Percentiles rank a stretch among this genome's conserved stretches.
These are phyloP conservation scores for Reticulitermes lucifugus DNA, from an alignment of 2,888 invertebrate genomes.

Conservation along the genomic window DNA sequence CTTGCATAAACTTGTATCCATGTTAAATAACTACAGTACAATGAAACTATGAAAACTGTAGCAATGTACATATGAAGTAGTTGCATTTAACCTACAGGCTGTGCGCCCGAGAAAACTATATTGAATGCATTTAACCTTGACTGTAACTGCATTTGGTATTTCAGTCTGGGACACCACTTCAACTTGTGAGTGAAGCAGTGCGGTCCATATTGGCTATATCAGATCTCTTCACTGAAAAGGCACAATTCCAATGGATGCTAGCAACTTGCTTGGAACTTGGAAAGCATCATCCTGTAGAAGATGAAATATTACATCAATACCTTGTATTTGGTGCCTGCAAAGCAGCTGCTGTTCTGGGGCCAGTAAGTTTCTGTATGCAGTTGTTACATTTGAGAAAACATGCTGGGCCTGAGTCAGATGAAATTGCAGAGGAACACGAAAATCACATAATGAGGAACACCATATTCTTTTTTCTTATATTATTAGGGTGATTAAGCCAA, in stretches of 20 bases:
- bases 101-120: constrained; percentile 59
- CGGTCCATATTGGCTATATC: constrained; percentile 78
- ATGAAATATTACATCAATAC: constrained; percentile 81
- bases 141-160: constrained; percentile 47
- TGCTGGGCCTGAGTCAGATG: too few relatives aligned
- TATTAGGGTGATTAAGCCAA: too few relatives aligned
- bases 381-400: too few relatives aligned
- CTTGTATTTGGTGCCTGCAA: constrained; percentile 76
- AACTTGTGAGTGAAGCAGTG: constrained; percentile 69
- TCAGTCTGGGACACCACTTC: constrained; percentile 63
- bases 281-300: constrained; percentile 73
- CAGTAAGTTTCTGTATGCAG: constrained; percentile 61
- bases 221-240: constrained; percentile 79
- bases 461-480: too few relatives aligned
- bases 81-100: too few relatives aligned
- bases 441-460: too few relatives aligned
- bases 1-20: too few relatives aligned
- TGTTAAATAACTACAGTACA: too few relatives aligned
- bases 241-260: constrained; percentile 85
- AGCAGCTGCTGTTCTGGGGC: constrained; percentile 73
- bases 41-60: not conserved
- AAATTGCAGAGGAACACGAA: too few relatives aligned
- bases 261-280: constrained; percentile 76
- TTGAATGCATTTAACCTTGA: not conserved
- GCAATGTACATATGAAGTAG: not conserved